These are phyloP conservation scores for Molanna angustata DNA, from an alignment of 2,888 invertebrate species.

Conservation along the genomic window DNA sequence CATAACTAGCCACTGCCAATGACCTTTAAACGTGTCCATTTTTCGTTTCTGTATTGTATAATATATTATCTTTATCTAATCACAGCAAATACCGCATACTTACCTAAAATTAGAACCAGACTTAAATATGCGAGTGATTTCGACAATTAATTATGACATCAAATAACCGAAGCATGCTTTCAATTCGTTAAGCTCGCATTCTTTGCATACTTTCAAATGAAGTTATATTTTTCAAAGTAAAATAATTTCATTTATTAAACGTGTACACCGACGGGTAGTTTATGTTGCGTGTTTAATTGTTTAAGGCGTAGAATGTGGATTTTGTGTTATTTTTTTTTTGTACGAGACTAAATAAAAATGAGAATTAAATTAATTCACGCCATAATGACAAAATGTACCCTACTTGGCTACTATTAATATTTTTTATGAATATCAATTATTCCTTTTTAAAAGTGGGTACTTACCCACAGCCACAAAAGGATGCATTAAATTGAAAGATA, in stretches of 20 bases:
- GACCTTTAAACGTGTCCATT: slow-evolving; percentile 8
- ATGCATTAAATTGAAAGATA: too few species aligned
- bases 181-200: slow-evolving; percentile 29
- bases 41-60: background rate
- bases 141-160: slow-evolving; percentile 31
- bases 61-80: slow-evolving; percentile 15
- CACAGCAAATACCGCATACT: slow-evolving; percentile 15
- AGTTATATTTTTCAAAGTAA: slow-evolving; percentile 14
- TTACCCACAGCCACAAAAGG: too few species aligned
- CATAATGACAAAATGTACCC: too few species aligned
- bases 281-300: slow-evolving; percentile 3
- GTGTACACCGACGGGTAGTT: background rate
- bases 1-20: background rate
- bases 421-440: too few species aligned
- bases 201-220: slow-evolving; percentile 20
- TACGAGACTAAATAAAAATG: too few species aligned
- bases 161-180: slow-evolving; percentile 26
- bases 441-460: too few species aligned
- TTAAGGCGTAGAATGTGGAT: background rate
- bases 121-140: slow-evolving; percentile 30
- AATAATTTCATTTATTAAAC: slow-evolving; percentile 10
- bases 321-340: too few species aligned
- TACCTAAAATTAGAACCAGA: slow-evolving; percentile 23
- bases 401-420: too few species aligned
- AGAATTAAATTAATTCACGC: too few species aligned